Evolutionary conservation across 2,113 vertebrate species (phyloP).

Genomic region (Ceuthmochares aereus): DNA sequence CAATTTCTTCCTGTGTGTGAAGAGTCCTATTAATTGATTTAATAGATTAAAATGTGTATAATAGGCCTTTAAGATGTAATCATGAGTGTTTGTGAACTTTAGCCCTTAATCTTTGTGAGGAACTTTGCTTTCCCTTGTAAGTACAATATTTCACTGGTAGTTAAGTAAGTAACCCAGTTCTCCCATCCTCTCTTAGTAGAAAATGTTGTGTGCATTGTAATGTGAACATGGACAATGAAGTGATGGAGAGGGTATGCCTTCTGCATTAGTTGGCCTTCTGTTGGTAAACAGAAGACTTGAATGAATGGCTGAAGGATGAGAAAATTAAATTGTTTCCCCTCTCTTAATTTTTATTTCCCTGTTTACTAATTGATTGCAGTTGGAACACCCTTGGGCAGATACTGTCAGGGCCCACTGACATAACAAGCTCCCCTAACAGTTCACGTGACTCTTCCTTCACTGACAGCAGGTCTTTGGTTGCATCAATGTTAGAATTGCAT

Average conservation of each 20-base stretch:
- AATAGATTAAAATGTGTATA: not conserved
- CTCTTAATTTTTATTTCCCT: not conserved
- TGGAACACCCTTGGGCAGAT: too few species aligned
- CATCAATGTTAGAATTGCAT: not conserved
- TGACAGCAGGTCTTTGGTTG: too few species aligned
- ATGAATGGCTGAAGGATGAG: not conserved
- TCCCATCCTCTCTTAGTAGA: not conserved
- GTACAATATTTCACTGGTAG: not conserved
- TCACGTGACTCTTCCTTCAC: too few species aligned
- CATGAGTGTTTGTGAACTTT: not conserved
- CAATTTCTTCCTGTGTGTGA: not conserved
- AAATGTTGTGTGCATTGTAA: accelerated
- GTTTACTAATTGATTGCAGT: not conserved
- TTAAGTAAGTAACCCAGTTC: not conserved
- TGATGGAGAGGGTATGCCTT: not conserved
- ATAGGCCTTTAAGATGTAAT: not conserved
- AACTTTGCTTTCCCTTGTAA: not conserved
- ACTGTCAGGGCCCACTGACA: too few species aligned
- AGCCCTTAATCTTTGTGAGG: not conserved
- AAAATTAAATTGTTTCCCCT: not conserved
- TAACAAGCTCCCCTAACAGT: too few species aligned
- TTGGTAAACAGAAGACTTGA: not conserved
- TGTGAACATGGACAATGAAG: not conserved
- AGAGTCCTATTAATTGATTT: not conserved
- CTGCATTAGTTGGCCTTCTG: not conserved